These are phyloP conservation scores for Labeo rohita DNA, from an alignment of 2,113 vertebrate species.

Conservation along the genomic window DNA sequence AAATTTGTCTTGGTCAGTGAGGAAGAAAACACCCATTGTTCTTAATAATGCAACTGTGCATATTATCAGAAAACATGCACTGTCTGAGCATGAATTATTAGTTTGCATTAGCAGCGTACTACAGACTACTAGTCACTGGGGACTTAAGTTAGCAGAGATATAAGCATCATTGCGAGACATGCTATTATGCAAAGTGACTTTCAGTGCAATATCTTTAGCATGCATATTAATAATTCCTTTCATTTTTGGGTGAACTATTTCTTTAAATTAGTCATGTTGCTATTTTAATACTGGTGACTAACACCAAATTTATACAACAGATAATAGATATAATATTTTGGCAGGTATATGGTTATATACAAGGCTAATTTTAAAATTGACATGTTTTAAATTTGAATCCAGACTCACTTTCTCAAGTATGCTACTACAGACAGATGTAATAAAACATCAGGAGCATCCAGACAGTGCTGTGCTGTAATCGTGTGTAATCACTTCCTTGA, in stretches of 20 bases:
- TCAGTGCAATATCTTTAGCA: not conserved
- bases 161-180: not conserved
- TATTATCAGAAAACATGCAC: constrained; percentile 8
- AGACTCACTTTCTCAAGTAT: not conserved
- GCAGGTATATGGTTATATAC: not conserved
- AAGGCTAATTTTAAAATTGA: not conserved
- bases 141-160: not conserved
- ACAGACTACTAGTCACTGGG: constrained; percentile 9
- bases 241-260: not conserved
- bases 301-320: not conserved
- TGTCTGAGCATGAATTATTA: not conserved
- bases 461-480: not conserved
- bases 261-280: not conserved
- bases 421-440: not conserved
- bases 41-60: constrained; percentile 41
- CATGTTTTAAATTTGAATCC: not conserved
- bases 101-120: constrained; percentile 6
- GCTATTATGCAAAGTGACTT: not conserved
- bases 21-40: constrained; percentile 34
- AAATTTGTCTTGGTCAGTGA: constrained; percentile 29
- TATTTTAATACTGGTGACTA: not conserved
- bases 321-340: not conserved
- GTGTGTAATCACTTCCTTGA: not conserved
- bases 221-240: not conserved
- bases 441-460: not conserved